Evolutionary conservation across 2,113 vertebrate species (phyloP), one percentile per base, ranked within the genome.

Genomic region (Myxocyprinus asiaticus): DNA sequence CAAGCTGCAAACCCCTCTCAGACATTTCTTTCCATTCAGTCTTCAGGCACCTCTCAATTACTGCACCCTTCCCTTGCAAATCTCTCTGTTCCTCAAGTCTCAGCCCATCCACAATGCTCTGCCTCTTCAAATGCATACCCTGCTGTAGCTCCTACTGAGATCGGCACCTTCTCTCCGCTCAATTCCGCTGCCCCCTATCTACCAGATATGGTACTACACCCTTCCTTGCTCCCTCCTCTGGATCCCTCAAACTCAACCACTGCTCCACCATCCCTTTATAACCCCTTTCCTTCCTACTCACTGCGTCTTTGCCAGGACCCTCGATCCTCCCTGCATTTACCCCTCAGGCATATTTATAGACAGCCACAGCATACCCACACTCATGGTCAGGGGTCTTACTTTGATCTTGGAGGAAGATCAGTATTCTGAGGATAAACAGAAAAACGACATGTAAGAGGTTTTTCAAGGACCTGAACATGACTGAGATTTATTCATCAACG

Each of bases 281-380:
- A 90, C 0, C 43, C 88, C 22, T 93, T 94, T 61, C 86, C 90
- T 0, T 90, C 92, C 45, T 93, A 93, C 75, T 91, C 92, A 56
- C 86, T 93, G 5, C 84, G 86, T 14, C 85, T 94, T 3, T 87
- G 86, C 64, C 91, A 92, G 86, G 91, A 93, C 63, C 90, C 92
- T 59, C 88, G 90, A 67, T 61, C 91, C 0, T 88, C 92, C 55
- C 87, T 91, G n/a, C 74, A 90, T 61, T 87, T 92, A 82, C 92
- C 92, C 1, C 88, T 93, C 82, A 88, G 91, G 82, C 91, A 91
- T 75, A 86, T 93, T 59, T 93, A 91, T 76, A 88, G 91, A 64
- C 90, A 90, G 81, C 89, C 86, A 76, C 91, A 90, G 75, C 91
- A 90, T 51, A 78, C 86, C 11, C 89, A 89, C 51, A 2, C 85